Percentiles rank a stretch among this genome's conserved stretches.
These are phyloP conservation scores for Julus scandinavius DNA, from an alignment of 2,888 invertebrate species.

Conservation along the genomic window DNA sequence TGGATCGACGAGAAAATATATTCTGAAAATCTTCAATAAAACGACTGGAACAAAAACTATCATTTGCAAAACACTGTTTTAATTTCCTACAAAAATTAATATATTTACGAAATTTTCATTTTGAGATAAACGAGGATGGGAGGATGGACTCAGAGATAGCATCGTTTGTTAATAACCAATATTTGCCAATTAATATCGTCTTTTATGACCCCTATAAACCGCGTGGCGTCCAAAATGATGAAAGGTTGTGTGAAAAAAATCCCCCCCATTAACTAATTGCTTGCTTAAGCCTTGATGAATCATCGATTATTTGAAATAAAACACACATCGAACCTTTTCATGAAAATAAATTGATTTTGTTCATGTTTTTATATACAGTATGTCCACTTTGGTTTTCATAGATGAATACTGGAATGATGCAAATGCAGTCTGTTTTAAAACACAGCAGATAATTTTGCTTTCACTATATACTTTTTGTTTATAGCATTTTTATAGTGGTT, in stretches of 20 bases:
- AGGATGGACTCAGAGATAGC: background rate
- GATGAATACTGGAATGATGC: too few relatives aligned
- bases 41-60: background rate
- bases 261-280: background rate
- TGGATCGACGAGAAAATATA: background rate
- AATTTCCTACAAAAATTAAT: constrained; percentile 8
- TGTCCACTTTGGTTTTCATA: too few relatives aligned
- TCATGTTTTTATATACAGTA: too few relatives aligned
- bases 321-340: too few relatives aligned
- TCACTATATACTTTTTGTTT: too few relatives aligned
- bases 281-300: background rate
- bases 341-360: too few relatives aligned
- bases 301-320: background rate
- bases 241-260: background rate
- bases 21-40: background rate
- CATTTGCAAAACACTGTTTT: background rate
- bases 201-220: background rate
- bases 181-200: background rate
- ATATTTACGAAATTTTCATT: background rate
- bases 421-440: too few relatives aligned
- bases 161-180: background rate
- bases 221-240: background rate
- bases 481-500: too few relatives aligned
- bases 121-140: background rate
- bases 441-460: too few relatives aligned